Evolutionary conservation across 1,140 invertebrate genomes (phyloP), one percentile per base, ranked within the genome.

Genomic region (Catajapyx aquilonaris): DNA sequence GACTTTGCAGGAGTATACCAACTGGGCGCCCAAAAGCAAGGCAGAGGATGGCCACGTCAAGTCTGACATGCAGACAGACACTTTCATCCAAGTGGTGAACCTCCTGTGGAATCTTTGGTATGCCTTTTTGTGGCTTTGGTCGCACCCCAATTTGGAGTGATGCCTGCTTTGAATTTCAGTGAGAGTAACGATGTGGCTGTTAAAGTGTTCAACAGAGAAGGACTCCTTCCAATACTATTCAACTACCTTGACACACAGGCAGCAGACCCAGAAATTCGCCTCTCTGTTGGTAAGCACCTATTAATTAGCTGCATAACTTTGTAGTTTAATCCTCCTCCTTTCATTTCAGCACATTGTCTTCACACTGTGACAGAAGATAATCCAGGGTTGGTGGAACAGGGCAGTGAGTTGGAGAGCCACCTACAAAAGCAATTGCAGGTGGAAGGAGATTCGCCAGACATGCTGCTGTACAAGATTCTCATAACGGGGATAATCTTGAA

Each of bases 311-410:
- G 30, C 18, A 11, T 22, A 19, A 20, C 4, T 4, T 35, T 30
- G 18, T 38, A 11, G 37, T 42, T 19, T 40, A 35, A 28, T 28
- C 30, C 20, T 7, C 22, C 44, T 31, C 28, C 45, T 20, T 43
- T 36, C 36, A 35, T 50, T 49, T n/a, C 34, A 51, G 59, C 67
- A 18, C 71, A 76, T 40, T 75, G 69, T 45, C 52, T 77, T 11
- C 56, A 73, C 38, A 70, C 73, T 20, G 60, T 76, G 32, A 62
- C 69, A 2, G 76, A 78, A 55, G 71, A 76, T 33, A 77, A 77
- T 55, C 44, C 53, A 5, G 46, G 48, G 33, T 63, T 63, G 2
- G 54, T 66, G 44, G 48, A 56, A 20, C 56, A 65, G 46, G 47
- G 73, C 5, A 57, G 59, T 40, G 35, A 48, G 15, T 57, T 52